Evolutionary conservation across 2,113 vertebrate species (phyloP), one percentile per base, ranked within the genome.

Genomic region (Prionailurus viverrinus): DNA sequence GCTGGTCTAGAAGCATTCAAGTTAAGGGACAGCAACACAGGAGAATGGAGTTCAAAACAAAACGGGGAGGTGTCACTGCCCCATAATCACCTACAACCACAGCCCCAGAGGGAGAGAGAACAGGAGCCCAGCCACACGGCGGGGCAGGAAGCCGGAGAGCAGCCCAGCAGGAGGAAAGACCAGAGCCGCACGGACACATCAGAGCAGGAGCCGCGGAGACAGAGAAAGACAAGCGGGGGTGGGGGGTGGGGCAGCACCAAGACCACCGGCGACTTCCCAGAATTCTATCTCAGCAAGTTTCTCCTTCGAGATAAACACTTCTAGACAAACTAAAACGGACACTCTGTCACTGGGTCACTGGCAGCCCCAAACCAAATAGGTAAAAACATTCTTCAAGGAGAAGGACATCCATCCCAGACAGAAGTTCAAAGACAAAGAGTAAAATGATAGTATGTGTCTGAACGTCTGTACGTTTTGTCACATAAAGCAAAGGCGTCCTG

Each of bases 401-500:
- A n/a, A 82, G n/a, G 29, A 79, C 61, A 31, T 3, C 5, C 81
- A 29, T 1, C 33, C 66, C 45, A 25, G 12, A 27, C 3, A 1
- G 7, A 48, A 27, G 19, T 33, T 9, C 36, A 19, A 36, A 80
- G 45, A 66, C 4, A 18, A 71, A 61, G 7, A 7, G 74, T 13
- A 5, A 1, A 9, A 13, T 0, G 2, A 7, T 15, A 48, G 10
- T 4, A 12, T 1, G 8, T 1, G 13, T 19, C 23, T 48, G 41
- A 36, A 41, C 27, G 33, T 45, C 66, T 27, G 58, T 2, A 27
- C 9, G 3, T 7, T 39, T 12, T 66, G 11, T 15, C 31, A 48
- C 4, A 11, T 1, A 15, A 53, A 84, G 36, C 4, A 41, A n/a
- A 63, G 90, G 12, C 0, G 0, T 31, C 63, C 27, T 27, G 11